Evolutionary conservation across 53 echinoderm and acorn worm genomes (phyloP).

Genomic region (Actinopyga echinites): DNA sequence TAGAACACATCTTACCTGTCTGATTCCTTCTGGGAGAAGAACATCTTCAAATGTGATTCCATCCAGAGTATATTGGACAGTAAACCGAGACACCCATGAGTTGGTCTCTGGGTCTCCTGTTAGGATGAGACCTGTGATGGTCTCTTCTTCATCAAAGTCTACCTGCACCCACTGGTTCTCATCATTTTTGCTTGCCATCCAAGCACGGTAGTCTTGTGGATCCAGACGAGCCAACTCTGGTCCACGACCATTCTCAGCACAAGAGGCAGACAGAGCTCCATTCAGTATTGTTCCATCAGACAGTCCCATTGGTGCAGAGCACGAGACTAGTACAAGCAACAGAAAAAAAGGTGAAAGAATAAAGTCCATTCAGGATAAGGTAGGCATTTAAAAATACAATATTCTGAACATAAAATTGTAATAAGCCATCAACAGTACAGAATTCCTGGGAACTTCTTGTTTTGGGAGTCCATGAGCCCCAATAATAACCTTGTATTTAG

Average conservation of each 20-base stretch:
- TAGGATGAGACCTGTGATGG: conserved; percentile 14
- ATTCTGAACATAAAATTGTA: no score
- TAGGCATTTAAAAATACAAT: no score
- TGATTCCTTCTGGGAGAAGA: not conserved
- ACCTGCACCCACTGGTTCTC: conserved; percentile 43
- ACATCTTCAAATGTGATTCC: conserved; percentile 36
- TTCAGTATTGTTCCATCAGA: not conserved
- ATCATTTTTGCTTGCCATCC: conserved; percentile 2
- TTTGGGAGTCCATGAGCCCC: no score
- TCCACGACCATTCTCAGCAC: not conserved
- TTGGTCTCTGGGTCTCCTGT: conserved; percentile 7
- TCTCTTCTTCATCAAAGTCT: not conserved
- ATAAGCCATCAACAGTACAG: no score
- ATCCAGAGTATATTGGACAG: conserved; percentile 23
- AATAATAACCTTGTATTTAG: no score
- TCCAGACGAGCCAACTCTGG: conserved; percentile 18
- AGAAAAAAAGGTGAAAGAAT: not conserved
- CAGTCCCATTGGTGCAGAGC: not conserved
- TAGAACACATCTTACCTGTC: not conserved
- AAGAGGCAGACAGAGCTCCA: not conserved
- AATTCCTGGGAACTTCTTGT: no score
- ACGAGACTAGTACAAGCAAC: not conserved
- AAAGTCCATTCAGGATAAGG: no score
- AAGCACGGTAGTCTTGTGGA: not conserved
- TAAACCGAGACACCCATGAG: conserved; percentile 19